Evolutionary conservation across 2,113 vertebrate species (phyloP).

Genomic region (Mus pahari): DNA sequence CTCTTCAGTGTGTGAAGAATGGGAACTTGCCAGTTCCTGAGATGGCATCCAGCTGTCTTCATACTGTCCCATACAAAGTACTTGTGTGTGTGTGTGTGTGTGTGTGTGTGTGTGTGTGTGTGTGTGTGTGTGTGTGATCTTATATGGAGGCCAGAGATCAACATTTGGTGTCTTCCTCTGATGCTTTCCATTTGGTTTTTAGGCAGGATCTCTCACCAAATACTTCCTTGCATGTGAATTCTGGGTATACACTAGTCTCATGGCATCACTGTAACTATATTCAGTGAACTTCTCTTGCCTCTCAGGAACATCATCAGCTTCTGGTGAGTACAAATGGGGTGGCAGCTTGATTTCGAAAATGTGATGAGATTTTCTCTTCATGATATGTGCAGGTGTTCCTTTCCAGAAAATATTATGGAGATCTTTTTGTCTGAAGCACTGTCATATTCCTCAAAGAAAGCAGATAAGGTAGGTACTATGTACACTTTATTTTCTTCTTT

Average conservation of each 20-base stretch:
- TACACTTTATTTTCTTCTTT: not conserved
- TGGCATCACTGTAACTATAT: not conserved
- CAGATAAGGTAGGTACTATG: not conserved
- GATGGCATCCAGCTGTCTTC: not conserved
- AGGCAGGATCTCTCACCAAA: no score
- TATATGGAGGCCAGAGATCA: no score
- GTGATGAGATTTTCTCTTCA: not conserved
- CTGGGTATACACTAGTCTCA: not conserved
- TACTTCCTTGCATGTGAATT: no score
- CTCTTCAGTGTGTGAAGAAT: not conserved
- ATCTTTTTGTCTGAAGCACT: not conserved
- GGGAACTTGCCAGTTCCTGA: not conserved
- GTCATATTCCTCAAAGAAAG: not conserved
- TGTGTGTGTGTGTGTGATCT: no score
- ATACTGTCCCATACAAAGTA: not conserved
- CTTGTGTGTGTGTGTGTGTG: no score
- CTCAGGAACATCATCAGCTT: not conserved
- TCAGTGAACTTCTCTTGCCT: not conserved
- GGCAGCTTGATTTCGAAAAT: not conserved
- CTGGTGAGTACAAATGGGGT: not conserved
- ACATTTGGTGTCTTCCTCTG: no score
- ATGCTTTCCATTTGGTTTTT: no score
- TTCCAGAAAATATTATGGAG: not conserved
- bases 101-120: no score
- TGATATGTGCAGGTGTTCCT: not conserved